Evolutionary conservation across 2,797 vertebrate species (phyloP), one percentile per base, ranked within the genome.

Genomic region (Crenichthys baileyi): DNA sequence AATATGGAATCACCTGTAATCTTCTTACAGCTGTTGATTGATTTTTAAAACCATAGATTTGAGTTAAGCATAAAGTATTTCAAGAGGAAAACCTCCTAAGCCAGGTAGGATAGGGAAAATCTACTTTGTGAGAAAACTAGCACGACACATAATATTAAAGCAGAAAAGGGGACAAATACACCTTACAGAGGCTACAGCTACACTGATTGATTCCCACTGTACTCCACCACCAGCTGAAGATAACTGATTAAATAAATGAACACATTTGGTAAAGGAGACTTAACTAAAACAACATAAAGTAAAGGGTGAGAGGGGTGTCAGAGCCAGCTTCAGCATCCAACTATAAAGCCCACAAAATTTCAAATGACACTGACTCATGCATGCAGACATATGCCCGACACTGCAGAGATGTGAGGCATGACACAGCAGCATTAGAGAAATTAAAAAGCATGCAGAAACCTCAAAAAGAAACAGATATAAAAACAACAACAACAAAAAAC

Each of bases 331-430:
- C 48, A 31, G 72, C 79, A 36, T 29, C 41, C 53, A 75, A 55
- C 61, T 74, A 51, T 31, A 50, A 76, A 87, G 74, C 77, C 55
- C 26, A 76, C 16, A 63, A 67, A 29, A 73, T 68, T 83, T 84
- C 20, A 83, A 83, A 86, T 87, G 77, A 90, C 88, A 93, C 65
- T 70, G 82, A 91, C 82, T 88, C 91, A 94, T 93, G 94, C 95
- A 91, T 76, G 90, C 85, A 88, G 74, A 84, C 67, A 79, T 63
- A 88, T 79, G 86, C 81, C 87, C 88, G 77, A 90, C 88, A 91
- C 53, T 78, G 87, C 88, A 91, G 77, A 87, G 81, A 93, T 90
- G 85, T 92, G 84, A 91, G 90, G 90, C 92, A 92, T 90, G 83
- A 89, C 79, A 85, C 68, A 84, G 73, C 80, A 74, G 85, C 70